Percentiles rank a stretch among this genome's conserved stretches.
Evolutionary conservation across 2,888 invertebrate species (phyloP).

Genomic region (Tetragonisca angustula): DNA sequence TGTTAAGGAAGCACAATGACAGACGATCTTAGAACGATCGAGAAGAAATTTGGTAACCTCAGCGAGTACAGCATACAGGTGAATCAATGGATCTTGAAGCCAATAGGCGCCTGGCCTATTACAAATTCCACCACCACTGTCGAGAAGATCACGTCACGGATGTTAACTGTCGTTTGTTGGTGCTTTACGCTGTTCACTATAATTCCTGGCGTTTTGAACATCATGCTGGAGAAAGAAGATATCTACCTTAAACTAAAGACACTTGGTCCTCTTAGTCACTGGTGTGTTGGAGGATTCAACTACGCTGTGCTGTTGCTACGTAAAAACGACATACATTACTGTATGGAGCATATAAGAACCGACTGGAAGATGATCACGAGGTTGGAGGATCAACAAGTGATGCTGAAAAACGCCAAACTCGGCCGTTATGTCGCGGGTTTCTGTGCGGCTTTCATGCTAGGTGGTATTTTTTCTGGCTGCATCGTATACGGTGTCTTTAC

Average conservation of each 20-base stretch:
- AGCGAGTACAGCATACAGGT: conserved; percentile 60
- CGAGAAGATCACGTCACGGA: conserved; percentile 11
- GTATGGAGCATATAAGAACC: conserved; percentile 65
- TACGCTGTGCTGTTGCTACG: conserved; percentile 65
- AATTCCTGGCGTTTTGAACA: conserved; percentile 65
- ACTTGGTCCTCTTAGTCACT: conserved; percentile 71
- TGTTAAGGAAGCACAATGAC: neutral
- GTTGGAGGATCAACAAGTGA: conserved; percentile 58
- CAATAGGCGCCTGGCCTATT: conserved; percentile 65
- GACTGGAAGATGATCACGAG: conserved; percentile 67
- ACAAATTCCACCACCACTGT: conserved; percentile 3
- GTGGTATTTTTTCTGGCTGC: conserved; percentile 50
- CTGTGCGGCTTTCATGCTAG: conserved; percentile 53
- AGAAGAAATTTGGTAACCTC: neutral
- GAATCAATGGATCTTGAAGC: conserved; percentile 62
- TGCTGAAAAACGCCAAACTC: conserved; percentile 67
- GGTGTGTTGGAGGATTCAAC: conserved; percentile 69
- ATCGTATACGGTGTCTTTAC: conserved; percentile 17
- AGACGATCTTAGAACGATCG: neutral
- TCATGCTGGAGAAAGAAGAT: conserved; percentile 55
- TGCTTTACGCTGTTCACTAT: conserved; percentile 63
- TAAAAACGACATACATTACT: conserved; percentile 59
- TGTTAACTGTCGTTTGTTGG: conserved; percentile 33
- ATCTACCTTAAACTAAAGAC: conserved; percentile 43
- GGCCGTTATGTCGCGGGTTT: conserved; percentile 62